Percentiles rank a stretch among this genome's conserved stretches.
phyloP scores from a whole-genome alignment of 2,888 invertebrate genomes.

The Blastobasis lacticolella region DNA sequence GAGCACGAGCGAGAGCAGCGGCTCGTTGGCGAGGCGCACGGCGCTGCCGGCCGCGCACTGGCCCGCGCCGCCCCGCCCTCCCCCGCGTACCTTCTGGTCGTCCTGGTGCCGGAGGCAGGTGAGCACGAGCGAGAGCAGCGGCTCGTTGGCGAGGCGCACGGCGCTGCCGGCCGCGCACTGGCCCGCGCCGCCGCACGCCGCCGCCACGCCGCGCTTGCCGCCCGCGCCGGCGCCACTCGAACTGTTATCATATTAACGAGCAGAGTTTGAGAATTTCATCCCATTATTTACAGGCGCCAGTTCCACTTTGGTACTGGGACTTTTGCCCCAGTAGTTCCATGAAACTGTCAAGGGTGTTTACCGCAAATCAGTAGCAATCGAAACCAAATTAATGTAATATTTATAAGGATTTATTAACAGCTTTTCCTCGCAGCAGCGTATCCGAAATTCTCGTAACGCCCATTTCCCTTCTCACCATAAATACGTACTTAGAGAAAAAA shows the following conservation, averaged over 20 bases:
- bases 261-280: background rate
- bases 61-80: slow-evolving; percentile 49
- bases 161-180: slow-evolving; percentile 49
- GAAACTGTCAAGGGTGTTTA: too few relatives aligned
- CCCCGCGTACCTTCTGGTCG: slow-evolving; percentile 86
- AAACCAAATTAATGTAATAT: too few relatives aligned
- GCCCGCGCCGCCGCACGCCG: slow-evolving; percentile 42
- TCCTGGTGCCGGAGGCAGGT: slow-evolving; percentile 97
- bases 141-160: slow-evolving; percentile 83
- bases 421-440: too few relatives aligned
- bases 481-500: too few relatives aligned
- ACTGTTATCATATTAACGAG: slow-evolving; percentile 19
- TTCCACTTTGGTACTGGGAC: background rate
- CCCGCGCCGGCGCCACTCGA: slow-evolving; percentile 55
- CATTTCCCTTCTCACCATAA: too few relatives aligned
- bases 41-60: slow-evolving; percentile 49
- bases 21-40: slow-evolving; percentile 83
- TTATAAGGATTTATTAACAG: too few relatives aligned
- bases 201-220: slow-evolving; percentile 59
- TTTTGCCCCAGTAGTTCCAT: too few relatives aligned
- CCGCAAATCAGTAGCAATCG: too few relatives aligned
- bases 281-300: too few relatives aligned
- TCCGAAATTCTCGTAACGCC: too few relatives aligned
- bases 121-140: slow-evolving; percentile 93
- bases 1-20: slow-evolving; percentile 93